Percentiles rank a stretch among this genome's conserved stretches.
Evolutionary conservation across 2,888 invertebrate genomes (phyloP).

Genomic region (Gandaritis pyraliata): DNA sequence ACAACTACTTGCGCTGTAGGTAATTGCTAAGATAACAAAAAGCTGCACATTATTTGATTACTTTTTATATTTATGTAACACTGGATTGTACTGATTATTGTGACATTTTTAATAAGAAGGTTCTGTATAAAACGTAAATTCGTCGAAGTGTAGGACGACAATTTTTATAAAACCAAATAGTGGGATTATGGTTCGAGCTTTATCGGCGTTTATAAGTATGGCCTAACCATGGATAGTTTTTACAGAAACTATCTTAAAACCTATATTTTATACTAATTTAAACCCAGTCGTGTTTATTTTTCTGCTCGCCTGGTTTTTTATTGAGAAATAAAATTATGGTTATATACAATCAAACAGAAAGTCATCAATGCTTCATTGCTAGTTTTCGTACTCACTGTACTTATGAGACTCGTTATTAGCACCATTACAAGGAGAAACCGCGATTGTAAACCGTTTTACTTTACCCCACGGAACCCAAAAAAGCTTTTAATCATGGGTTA

Average conservation of each 20-base stretch:
- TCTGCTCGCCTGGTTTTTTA: too few species aligned
- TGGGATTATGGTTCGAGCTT: not conserved
- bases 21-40: constrained; percentile 31
- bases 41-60: constrained; percentile 28
- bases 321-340: too few species aligned
- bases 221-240: too few species aligned
- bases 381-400: not conserved
- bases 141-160: too few species aligned
- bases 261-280: too few species aligned
- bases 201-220: too few species aligned
- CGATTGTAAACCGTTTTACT: constrained; percentile 5
- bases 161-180: not conserved
- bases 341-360: too few species aligned
- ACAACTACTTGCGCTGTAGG: constrained; percentile 39
- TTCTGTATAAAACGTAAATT: constrained; percentile 17
- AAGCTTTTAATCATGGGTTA: constrained; percentile 50
- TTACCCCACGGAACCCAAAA: constrained; percentile 40
- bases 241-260: too few species aligned
- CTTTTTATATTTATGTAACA: constrained; percentile 19
- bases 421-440: not conserved
- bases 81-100: constrained; percentile 8
- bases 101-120: constrained; percentile 14
- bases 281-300: too few species aligned
- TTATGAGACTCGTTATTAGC: not conserved
- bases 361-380: too few species aligned